These are phyloP conservation scores for Pelosia muscerda DNA, from an alignment of 2,888 invertebrate genomes.

Conservation along the genomic window DNA sequence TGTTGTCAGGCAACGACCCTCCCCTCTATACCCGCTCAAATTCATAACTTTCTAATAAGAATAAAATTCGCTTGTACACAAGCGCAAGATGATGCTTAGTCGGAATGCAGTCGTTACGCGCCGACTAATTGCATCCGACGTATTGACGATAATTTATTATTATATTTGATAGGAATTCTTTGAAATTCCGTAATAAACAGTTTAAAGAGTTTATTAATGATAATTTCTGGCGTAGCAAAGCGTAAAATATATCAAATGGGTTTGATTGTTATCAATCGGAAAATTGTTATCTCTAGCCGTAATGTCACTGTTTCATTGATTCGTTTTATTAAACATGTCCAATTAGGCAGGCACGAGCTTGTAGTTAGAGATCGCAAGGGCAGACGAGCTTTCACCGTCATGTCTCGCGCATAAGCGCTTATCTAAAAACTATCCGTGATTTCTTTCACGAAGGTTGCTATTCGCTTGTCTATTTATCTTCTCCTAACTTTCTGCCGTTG, in stretches of 20 bases:
- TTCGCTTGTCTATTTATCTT: constrained; percentile 59
- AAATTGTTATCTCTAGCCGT: constrained; percentile 55
- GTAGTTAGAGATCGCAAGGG: constrained; percentile 80
- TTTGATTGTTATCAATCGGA: neutral
- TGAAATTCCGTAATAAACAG: constrained; percentile 51
- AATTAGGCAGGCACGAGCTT: constrained; percentile 79
- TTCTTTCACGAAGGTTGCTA: constrained; percentile 63
- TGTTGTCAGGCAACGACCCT: constrained; percentile 74
- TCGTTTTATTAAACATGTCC: constrained; percentile 72
- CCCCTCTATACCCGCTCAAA: constrained; percentile 61
- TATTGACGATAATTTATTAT: constrained; percentile 55
- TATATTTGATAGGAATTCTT: constrained; percentile 60
- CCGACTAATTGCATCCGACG: constrained; percentile 60
- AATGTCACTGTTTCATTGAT: constrained; percentile 70
- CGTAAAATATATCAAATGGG: constrained; percentile 15
- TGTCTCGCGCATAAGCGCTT: constrained; percentile 61
- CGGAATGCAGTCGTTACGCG: constrained; percentile 59
- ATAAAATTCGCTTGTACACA: constrained; percentile 67
- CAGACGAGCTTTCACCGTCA: constrained; percentile 82
- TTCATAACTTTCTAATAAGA: constrained; percentile 83
- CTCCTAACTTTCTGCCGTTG: constrained; percentile 73
- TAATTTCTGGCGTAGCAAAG: constrained; percentile 32
- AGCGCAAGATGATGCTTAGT: constrained; percentile 64
- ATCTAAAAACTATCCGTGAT: constrained; percentile 64
- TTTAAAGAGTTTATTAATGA: constrained; percentile 38